Evolutionary conservation across 2,888 invertebrate species (phyloP), one percentile per base, ranked within the genome.

Genomic region (Cheilosia variabilis): DNA sequence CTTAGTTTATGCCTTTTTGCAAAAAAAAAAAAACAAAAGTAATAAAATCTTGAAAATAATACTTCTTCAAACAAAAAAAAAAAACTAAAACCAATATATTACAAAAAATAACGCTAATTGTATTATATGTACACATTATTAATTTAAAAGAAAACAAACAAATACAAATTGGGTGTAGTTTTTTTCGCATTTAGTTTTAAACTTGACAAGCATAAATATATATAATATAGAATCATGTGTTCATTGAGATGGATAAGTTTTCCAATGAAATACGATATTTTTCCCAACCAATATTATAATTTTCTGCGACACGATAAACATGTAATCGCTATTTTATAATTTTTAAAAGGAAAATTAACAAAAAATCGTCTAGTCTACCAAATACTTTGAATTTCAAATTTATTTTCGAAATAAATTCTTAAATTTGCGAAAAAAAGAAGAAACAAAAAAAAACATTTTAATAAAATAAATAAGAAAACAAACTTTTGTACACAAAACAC

Each of bases 301-400:
- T 71, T 24, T 60, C 17, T 68, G 75, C 55, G 47, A 80, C 55
- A 52, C 55, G 52, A 62, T 55, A 55, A 60, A 24, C 27, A 19
- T 75, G 19, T 68, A 53, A 65, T 45, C 73, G 62, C 66, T 83
- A 24, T 57, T 71, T 43, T 68, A 72, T 63, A 50, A 63, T 50
- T 77, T 78, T 27, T 24, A 60, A 60, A 34, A 31, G 24, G 31
- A 34, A 72, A 52, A 15, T 31, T 15, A 55, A 55, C 31, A 45
- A 37, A 69, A 27, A 72, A 80, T 80, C 81, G 77, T 86, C 86
- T 86, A 86, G 86, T 86, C 86, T 86, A 86, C 86, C 86, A 86
- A 80, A 84, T 69, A 83, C 45, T 53, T 57, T 69, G 13, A 47
- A 13, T 55, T 63, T 72, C n/a, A 52, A 34, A 45, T 72, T 58